Conservation (phyloP, 2,113 vertebrate species). For the Fulica atra region DNA sequence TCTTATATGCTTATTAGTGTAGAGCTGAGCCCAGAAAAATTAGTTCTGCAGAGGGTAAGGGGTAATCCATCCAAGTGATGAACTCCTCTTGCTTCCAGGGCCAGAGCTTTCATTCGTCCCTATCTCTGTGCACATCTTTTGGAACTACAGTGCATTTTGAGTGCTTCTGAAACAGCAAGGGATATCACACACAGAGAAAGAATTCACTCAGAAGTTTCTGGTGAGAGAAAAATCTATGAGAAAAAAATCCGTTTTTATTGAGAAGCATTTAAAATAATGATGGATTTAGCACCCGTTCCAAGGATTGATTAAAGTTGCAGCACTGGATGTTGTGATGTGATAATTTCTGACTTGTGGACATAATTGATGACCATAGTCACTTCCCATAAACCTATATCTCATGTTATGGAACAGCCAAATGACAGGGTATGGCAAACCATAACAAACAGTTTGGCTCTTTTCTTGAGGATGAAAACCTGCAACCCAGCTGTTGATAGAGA, state of each 20-base stretch:
- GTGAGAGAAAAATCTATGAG: background rate
- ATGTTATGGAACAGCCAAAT: background rate
- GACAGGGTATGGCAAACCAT: background rate
- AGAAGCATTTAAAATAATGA: background rate
- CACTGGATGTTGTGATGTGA: background rate
- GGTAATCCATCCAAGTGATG: background rate
- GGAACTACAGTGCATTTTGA: background rate
- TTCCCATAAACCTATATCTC: background rate
- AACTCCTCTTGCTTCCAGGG: background rate
- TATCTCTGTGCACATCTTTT: background rate
- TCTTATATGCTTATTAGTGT: background rate
- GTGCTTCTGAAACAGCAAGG: background rate
- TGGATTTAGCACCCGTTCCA: background rate
- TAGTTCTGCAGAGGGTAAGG: background rate
- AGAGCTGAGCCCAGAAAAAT: background rate
- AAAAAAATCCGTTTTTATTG: background rate
- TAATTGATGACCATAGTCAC: background rate
- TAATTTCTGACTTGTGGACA: background rate
- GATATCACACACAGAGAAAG: background rate
- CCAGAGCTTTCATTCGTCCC: background rate
- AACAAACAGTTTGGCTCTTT: background rate
- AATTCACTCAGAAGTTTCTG: background rate
- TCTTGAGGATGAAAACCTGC: background rate
- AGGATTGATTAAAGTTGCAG: background rate
- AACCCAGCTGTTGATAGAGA: background rate